Evolutionary conservation across 2,113 vertebrate genomes (phyloP).

Genomic region (Burhinus bistriatus): DNA sequence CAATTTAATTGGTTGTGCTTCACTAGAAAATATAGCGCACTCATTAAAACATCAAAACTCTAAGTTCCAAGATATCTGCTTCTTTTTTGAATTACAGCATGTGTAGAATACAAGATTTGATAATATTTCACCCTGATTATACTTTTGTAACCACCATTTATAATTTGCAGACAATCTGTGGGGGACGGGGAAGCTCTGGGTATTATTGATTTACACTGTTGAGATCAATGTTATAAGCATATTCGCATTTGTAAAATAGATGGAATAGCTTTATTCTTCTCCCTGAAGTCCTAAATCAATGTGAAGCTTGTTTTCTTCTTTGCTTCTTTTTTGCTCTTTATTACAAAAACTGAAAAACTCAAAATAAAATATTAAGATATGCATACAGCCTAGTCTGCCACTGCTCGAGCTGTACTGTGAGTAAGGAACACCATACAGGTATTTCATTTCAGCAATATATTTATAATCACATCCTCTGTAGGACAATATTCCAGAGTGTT

Average conservation of each 20-base stretch:
- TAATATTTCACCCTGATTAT: constrained; percentile 60
- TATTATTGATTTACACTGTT: constrained; percentile 49
- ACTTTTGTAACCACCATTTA: constrained; percentile 45
- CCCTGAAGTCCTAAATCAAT: constrained; percentile 46
- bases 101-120: constrained; percentile 7
- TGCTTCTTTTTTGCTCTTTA: background rate
- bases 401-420: background rate
- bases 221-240: constrained; percentile 56
- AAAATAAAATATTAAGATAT: constrained; percentile 12
- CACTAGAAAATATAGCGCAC: constrained; percentile 68
- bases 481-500: constrained; percentile 10
- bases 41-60: constrained; percentile 75
- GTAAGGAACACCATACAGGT: background rate
- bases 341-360: background rate
- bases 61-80: constrained; percentile 61
- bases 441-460: background rate
- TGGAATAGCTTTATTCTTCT: constrained; percentile 19
- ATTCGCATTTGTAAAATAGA: constrained; percentile 57
- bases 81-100: constrained; percentile 65
- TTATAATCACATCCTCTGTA: background rate
- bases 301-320: constrained; percentile 16
- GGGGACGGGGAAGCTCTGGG: constrained; percentile 34
- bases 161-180: constrained; percentile 17
- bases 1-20: constrained; percentile 75
- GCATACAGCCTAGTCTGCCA: background rate